Conservation (phyloP, 2,797 vertebrate species). For the Cossypha dichroa region DNA sequence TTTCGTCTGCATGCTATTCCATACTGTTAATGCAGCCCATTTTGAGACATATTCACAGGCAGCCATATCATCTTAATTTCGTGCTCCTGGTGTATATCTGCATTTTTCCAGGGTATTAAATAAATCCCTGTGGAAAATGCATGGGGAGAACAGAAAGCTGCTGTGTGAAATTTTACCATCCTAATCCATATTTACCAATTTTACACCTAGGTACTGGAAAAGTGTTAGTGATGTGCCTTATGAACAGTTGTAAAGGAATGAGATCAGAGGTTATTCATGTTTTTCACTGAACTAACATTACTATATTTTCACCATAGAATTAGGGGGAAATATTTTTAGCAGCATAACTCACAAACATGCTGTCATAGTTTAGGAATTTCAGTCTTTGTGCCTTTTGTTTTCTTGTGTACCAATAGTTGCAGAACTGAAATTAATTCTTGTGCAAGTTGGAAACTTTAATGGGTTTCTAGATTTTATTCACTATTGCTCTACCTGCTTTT, state of each 20-base stretch:
- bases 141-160: neutral
- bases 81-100: conserved; percentile 29
- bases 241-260: neutral
- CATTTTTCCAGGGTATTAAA: conserved; percentile 53
- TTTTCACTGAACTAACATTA: neutral
- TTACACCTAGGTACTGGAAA: neutral
- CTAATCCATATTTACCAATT: conserved; percentile 39
- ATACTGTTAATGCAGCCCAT: neutral
- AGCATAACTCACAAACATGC: neutral
- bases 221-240: neutral
- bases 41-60: conserved; percentile 32
- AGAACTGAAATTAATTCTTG: neutral
- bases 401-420: neutral
- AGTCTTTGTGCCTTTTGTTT: neutral
- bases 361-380: neutral
- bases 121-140: conserved; percentile 44
- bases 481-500: neutral
- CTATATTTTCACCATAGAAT: neutral
- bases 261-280: neutral
- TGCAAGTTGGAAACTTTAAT: neutral
- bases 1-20: conserved; percentile 5
- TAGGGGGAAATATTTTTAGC: neutral
- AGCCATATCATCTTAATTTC: conserved; percentile 36
- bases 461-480: neutral
- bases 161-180: conserved; percentile 29